Evolutionary conservation across 2,888 invertebrate genomes (phyloP).

Genomic region (Eristalis intricaria): DNA sequence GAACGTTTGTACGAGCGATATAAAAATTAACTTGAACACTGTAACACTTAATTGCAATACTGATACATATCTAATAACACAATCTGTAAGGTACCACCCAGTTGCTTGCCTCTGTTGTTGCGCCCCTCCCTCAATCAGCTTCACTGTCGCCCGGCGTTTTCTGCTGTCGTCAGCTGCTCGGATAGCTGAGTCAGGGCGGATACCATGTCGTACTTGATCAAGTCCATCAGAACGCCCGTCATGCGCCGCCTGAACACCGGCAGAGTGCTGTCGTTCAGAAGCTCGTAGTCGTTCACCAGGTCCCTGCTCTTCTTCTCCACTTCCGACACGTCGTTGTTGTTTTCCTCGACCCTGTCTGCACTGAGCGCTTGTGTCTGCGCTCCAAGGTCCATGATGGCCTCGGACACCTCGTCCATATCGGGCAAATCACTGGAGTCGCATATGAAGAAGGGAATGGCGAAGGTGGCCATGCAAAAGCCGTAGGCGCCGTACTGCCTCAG

Average conservation of each 20-base stretch:
- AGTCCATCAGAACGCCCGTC: constrained; percentile 75
- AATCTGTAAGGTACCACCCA: constrained; percentile 48
- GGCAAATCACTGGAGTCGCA: constrained; percentile 75
- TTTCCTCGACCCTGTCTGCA: background rate
- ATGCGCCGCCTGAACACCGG: constrained; percentile 77
- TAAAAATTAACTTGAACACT: constrained; percentile 49
- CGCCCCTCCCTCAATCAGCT: background rate
- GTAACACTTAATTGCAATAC: constrained; percentile 57
- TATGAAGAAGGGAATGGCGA: constrained; percentile 77
- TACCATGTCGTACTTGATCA: constrained; percentile 73
- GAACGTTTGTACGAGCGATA: background rate
- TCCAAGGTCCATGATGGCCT: constrained; percentile 75
- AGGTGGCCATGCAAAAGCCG: constrained; percentile 77
- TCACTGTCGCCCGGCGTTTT: background rate
- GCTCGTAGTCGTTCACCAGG: constrained; percentile 75
- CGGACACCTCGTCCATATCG: constrained; percentile 76
- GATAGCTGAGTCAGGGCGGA: constrained; percentile 2
- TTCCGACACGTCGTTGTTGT: constrained; percentile 12
- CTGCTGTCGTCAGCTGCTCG: background rate
- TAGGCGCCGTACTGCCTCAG: constrained; percentile 76
- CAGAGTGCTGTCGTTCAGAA: constrained; percentile 75
- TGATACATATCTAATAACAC: constrained; percentile 62
- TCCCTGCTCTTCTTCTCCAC: constrained; percentile 68
- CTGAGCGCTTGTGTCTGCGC: background rate
- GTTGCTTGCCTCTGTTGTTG: constrained; percentile 17